phyloP scores from a whole-genome alignment of 2,888 invertebrate species.

The Strigamia crassipes region DNA sequence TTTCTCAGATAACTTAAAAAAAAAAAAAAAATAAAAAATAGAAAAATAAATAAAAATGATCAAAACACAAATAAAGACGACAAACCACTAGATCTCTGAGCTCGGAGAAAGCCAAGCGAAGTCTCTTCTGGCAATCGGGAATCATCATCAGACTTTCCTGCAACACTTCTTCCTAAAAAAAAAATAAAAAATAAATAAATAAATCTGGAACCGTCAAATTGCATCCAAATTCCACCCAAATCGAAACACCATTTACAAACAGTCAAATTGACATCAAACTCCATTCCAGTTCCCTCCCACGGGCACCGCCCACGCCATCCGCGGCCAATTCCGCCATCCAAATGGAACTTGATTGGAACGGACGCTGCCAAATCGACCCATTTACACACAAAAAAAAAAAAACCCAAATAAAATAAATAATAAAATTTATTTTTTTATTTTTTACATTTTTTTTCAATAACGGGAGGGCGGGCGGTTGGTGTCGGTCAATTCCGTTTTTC shows the following conservation, averaged over 20 bases:
- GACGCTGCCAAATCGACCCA: conserved; percentile 43
- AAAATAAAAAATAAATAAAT: conserved; percentile 33
- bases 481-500: too few species aligned
- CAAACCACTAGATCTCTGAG: conserved; percentile 69
- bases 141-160: conserved; percentile 91
- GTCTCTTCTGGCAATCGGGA: conserved; percentile 83
- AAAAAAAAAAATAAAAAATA: conserved; percentile 47
- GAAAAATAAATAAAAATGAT: conserved; percentile 44
- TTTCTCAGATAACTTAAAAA: conserved; percentile 67
- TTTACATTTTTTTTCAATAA: too few species aligned
- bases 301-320: conserved; percentile 14
- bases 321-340: not conserved
- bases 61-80: conserved; percentile 11
- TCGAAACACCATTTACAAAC: not conserved
- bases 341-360: conserved; percentile 42
- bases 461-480: too few species aligned
- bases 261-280: conserved; percentile 5
- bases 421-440: too few species aligned
- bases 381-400: conserved; percentile 16
- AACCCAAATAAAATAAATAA: too few species aligned
- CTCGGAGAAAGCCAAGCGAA: conserved; percentile 74
- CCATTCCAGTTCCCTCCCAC: not conserved
- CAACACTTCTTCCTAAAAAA: conserved; percentile 78
- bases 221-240: not conserved
- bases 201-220: not conserved